Evolutionary conservation across 1,140 invertebrate species (phyloP).

Genomic region (Drosophila miranda): DNA sequence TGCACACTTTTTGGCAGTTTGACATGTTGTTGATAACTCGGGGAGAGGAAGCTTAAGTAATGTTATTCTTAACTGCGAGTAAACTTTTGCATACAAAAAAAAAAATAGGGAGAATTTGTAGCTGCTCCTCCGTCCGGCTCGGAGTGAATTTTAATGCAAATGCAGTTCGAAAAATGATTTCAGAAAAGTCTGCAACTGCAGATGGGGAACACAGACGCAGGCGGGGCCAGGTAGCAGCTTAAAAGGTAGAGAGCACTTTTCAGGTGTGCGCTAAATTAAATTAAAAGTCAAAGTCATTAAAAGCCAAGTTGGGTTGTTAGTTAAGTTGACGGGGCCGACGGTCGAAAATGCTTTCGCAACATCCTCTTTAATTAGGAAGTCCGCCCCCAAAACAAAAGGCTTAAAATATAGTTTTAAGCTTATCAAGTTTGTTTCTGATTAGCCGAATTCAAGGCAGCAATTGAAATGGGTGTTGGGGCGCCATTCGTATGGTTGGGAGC

Average conservation of each 20-base stretch:
- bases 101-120: too few relatives aligned
- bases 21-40: conserved; percentile 57
- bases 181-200: conserved; percentile 26
- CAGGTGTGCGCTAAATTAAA: conserved; percentile 63
- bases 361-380: conserved; percentile 36
- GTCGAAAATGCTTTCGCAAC: conserved; percentile 62
- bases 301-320: conserved; percentile 56
- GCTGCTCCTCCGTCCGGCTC: conserved; percentile 12
- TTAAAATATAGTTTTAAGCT: conserved; percentile 39
- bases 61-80: conserved; percentile 50
- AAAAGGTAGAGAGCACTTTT: conserved; percentile 46
- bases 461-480: conserved; percentile 8
- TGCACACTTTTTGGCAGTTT: conserved; percentile 56
- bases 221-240: conserved; percentile 22
- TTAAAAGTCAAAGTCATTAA: conserved; percentile 73
- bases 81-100: conserved; percentile 31
- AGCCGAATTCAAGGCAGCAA: conserved; percentile 5
- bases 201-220: neutral
- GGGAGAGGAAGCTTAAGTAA: conserved; percentile 32
- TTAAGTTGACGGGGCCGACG: conserved; percentile 50
- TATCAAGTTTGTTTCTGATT: conserved; percentile 44
- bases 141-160: conserved; percentile 58
- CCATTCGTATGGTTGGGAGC: neutral
- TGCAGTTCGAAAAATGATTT: conserved; percentile 52
- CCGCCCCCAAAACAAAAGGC: conserved; percentile 28